Evolutionary conservation across 2,888 invertebrate genomes (phyloP), one percentile per base, ranked within the genome.

Genomic region (Chydorus sphaericus): DNA sequence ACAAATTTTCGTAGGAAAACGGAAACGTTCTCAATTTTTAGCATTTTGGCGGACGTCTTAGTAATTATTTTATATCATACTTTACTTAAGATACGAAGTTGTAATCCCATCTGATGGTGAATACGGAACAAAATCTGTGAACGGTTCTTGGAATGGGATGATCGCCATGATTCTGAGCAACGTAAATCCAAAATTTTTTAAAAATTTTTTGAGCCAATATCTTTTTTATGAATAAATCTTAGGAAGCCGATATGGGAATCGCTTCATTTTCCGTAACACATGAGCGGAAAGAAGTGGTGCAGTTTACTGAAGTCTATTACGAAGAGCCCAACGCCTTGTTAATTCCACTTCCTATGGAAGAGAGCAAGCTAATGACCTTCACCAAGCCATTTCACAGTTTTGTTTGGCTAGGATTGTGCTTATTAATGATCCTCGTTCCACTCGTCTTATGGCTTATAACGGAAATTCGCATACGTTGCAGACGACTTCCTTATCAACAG

Each of bases 161-260:
- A 48, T 55, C 33, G 36, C n/a, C 14, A 36, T 55, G 55, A 49
- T 55, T 23, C 23, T 31, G 23, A 26, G 49, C 20, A 26, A 31
- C 3, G 55, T 55, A 48, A 37, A 7, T 20, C 14, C 8, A 10
- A 10, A 14, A 8, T 33, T 14, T 10, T 14, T n/a, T n/a, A n/a
- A n/a, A n/a, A 33, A 14, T 33, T 14, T 20, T 2, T 7, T 6
- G 28, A 44, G 10, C n/a, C n/a, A n/a, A n/a, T n/a, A n/a, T n/a
- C n/a, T n/a, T n/a, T n/a, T n/a, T n/a, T n/a, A n/a, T n/a, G n/a
- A n/a, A n/a, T n/a, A n/a, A n/a, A n/a, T n/a, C n/a, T n/a, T 29
- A 58, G 58, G 51, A 38, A 29, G 56, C 52, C 11, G 58, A 58
- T 20, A 29, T 58, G 5, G 58, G 58, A 3, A 39, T 50, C 20